Base-by-base conservation (phyloP, 2,888 invertebrate species). In the Eupithecia subfuscata region DNA sequence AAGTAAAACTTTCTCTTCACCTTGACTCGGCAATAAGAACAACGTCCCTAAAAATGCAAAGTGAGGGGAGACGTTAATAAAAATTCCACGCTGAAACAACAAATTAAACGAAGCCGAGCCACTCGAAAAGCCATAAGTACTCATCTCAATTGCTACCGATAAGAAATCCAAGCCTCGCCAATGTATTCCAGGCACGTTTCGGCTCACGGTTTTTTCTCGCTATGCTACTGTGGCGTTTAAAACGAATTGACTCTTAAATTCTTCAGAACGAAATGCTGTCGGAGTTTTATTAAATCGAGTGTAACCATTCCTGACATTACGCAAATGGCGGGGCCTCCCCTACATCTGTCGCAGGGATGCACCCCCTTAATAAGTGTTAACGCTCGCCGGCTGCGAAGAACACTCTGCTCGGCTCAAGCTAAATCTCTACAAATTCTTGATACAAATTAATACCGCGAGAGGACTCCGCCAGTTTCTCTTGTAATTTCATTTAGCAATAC, bases 61-160 rank as follows among this genome's bases (percentile, higher is more conserved):
- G 89, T 89, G 88, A 92, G 93, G 93, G 92, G 92, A 92, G 91
- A 92, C 92, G 90, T 92, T 93, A 94, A 94, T 94, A 94, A 94
- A 95, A 94, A 94, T 94, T 94, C 94, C 93, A 88, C 89, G 88
- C 92, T 92, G 94, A 92, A 94, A 94, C 93, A 95, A 95, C 95
- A 95, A 95, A 95, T 95, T 94, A 95, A 95, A 94, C 93, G 94
- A 92, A 93, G 93, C 92, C 90, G 94, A 94, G 93, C 94, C 92
- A 94, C 94, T 95, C 92, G 94, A 93, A 93, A 94, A 94, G 93
- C 94, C 95, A 95, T 95, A 94, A 95, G 94, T 94, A 92, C 94
- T 94, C 94, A 94, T 94, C 95, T 94, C 94, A 93, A 94, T 94
- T 93, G 94, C 94, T 90, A 87, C 93, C 94, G 93, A 94, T 94